phyloP scores from a whole-genome alignment of 2,888 invertebrate species.

The Temnothorax unifasciatus region DNA sequence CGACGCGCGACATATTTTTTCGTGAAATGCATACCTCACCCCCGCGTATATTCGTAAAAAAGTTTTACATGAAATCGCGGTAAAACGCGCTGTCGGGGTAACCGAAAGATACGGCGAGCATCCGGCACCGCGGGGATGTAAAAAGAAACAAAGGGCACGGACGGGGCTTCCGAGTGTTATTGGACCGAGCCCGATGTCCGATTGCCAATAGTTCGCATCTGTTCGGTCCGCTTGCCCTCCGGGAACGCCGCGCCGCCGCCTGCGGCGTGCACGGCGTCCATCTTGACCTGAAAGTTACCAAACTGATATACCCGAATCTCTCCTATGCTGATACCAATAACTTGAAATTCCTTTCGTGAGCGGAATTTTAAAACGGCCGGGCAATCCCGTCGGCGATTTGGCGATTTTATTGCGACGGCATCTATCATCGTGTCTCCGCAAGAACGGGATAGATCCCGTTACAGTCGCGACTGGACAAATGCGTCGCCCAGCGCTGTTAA shows the following conservation, averaged over 20 bases:
- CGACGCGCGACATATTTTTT: slow-evolving; percentile 46
- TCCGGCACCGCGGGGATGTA: slow-evolving; percentile 38
- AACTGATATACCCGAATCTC: slow-evolving; percentile 50
- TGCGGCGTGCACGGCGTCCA: slow-evolving; percentile 49
- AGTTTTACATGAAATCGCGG: slow-evolving; percentile 51
- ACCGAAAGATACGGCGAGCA: slow-evolving; percentile 40
- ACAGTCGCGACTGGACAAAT: background rate
- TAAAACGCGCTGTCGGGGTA: slow-evolving; percentile 21
- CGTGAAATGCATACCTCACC: slow-evolving; percentile 33
- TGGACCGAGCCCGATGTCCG: slow-evolving; percentile 56
- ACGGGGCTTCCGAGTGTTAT: slow-evolving; percentile 40
- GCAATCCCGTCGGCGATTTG: slow-evolving; percentile 45
- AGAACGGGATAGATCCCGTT: background rate
- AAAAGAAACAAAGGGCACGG: slow-evolving; percentile 43
- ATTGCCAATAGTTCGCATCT: slow-evolving; percentile 67
- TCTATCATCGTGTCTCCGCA: slow-evolving; percentile 35
- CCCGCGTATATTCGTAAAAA: slow-evolving; percentile 28
- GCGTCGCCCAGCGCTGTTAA: background rate
- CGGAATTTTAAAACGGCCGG: slow-evolving; percentile 55
- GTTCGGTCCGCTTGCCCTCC: slow-evolving; percentile 44
- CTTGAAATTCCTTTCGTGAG: slow-evolving; percentile 48
- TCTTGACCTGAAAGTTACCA: slow-evolving; percentile 54
- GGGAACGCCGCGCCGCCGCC: slow-evolving; percentile 27
- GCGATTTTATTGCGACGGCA: slow-evolving; percentile 51
- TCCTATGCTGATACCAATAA: slow-evolving; percentile 57